phyloP scores from a whole-genome alignment of 2,797 vertebrate genomes.

The Echiichthys vipera region DNA sequence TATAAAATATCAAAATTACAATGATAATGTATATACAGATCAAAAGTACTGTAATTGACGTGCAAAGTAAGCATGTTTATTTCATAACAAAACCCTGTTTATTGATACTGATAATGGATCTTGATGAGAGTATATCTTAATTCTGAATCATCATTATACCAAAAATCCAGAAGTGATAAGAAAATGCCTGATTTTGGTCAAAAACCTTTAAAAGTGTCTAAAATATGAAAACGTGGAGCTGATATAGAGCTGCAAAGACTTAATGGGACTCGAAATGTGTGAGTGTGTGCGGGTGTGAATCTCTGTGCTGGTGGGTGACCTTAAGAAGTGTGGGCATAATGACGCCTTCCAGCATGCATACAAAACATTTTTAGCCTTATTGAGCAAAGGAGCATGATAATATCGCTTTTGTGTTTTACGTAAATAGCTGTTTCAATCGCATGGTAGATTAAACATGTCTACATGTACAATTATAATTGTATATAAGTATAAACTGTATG shows the following conservation, averaged over 20 bases:
- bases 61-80: too few species aligned
- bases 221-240: slow-evolving; percentile 16
- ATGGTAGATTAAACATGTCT: not conserved
- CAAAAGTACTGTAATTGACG: too few species aligned
- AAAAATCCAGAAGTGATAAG: not conserved
- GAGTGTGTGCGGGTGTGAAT: slow-evolving; percentile 48
- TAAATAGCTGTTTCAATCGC: not conserved
- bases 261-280: slow-evolving; percentile 12
- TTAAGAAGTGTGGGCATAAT: slow-evolving; percentile 44
- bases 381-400: slow-evolving; percentile 8
- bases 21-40: too few species aligned
- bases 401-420: not conserved
- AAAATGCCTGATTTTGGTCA: not conserved
- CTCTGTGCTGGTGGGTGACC: slow-evolving; percentile 42
- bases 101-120: too few species aligned
- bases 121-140: too few species aligned
- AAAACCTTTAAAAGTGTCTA: not conserved
- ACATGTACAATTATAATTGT: not conserved
- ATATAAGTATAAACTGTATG: not conserved
- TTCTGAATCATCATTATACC: not conserved
- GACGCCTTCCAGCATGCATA: slow-evolving; percentile 12
- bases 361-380: slow-evolving; percentile 7
- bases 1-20: too few species aligned
- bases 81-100: not conserved
- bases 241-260: slow-evolving; percentile 18